Percentiles rank a stretch among this genome's conserved stretches.
phyloP scores from a whole-genome alignment of 1,140 invertebrate genomes.

The Coenobita brevimanus region DNA sequence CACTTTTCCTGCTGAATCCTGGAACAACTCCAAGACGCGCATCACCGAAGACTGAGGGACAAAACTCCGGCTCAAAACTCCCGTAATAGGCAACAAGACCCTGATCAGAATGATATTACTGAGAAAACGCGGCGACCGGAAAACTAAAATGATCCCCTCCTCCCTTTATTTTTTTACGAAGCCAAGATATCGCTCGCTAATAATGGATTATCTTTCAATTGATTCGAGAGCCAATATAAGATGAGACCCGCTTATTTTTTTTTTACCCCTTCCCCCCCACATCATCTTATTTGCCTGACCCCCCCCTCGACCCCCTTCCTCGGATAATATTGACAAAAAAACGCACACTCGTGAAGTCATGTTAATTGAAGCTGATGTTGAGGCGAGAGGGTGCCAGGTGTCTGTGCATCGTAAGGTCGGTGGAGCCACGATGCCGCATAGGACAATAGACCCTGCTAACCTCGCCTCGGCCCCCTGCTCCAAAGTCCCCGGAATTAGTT shows the following conservation, averaged over 20 bases:
- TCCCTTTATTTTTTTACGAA: background rate
- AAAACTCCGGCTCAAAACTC: background rate
- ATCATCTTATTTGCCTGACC: too few species aligned
- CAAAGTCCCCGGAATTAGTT: conserved; percentile 40
- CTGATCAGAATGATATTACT: conserved; percentile 45
- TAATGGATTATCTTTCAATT: conserved; percentile 54
- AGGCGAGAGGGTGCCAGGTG: background rate
- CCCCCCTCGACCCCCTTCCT: background rate
- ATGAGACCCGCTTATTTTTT: conserved; percentile 42
- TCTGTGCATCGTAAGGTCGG: background rate
- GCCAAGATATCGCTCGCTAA: conserved; percentile 40
- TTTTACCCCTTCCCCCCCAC: too few species aligned
- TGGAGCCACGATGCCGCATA: background rate
- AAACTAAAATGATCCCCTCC: conserved; percentile 16
- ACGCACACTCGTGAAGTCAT: conserved; percentile 17
- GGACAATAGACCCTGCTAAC: conserved; percentile 13
- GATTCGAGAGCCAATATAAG: conserved; percentile 55
- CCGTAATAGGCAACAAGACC: conserved; percentile 41
- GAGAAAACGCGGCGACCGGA: conserved; percentile 3
- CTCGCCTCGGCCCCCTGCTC: background rate
- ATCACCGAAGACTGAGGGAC: background rate
- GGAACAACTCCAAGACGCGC: background rate
- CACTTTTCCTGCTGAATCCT: too few species aligned
- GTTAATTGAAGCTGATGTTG: conserved; percentile 44
- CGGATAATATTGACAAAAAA: conserved; percentile 17